These are phyloP conservation scores for Varroa destructor DNA, from an alignment of 1,140 invertebrate species.

Conservation along the genomic window DNA sequence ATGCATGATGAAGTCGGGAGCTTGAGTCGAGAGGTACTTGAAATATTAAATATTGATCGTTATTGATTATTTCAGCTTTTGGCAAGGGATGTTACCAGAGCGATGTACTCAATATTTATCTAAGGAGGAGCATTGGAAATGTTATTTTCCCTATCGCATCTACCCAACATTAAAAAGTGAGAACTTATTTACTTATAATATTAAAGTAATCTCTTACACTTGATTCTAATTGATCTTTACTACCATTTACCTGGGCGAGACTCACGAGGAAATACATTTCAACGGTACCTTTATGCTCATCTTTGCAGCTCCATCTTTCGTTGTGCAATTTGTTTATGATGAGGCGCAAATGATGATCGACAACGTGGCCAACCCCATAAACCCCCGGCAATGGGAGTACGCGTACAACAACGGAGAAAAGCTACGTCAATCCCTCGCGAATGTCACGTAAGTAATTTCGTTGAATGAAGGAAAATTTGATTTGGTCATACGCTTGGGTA, in stretches of 20 bases:
- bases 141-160: constrained; percentile 78
- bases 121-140: constrained; percentile 62
- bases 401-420: constrained; percentile 75
- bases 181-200: constrained; percentile 32
- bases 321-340: constrained; percentile 89
- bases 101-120: constrained; percentile 54
- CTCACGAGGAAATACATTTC: background rate
- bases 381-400: constrained; percentile 79
- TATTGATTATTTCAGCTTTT: constrained; percentile 44
- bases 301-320: constrained; percentile 66
- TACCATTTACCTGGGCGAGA: background rate
- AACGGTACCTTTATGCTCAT: background rate
- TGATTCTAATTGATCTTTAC: background rate
- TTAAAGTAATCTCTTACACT: no score
- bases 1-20: no score
- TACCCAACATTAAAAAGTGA: constrained; percentile 69
- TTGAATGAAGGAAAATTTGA: no score
- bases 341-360: constrained; percentile 82
- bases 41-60: background rate
- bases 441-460: constrained; percentile 53
- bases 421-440: constrained; percentile 57
- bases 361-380: constrained; percentile 66
- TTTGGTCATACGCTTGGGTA: no score
- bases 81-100: constrained; percentile 64
- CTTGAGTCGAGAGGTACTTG: no score